Evolutionary conservation across 92 coral and sea anemone genomes (phyloP), one percentile per base, ranked within the genome.

Genomic region (Actinernus sp.): DNA sequence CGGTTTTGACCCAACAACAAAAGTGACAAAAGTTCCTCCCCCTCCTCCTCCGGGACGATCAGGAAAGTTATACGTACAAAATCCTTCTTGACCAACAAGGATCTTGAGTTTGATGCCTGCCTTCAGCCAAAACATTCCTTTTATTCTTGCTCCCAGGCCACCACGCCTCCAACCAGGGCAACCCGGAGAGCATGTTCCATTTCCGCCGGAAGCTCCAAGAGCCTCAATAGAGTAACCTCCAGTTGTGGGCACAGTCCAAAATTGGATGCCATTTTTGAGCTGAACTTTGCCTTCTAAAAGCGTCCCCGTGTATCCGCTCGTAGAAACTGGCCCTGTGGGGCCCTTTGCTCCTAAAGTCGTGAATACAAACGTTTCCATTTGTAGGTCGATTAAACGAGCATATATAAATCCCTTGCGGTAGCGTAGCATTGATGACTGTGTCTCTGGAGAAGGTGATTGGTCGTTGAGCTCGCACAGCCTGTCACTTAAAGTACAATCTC

Each of bases 141-240:
- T 30, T 16, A 90, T 63, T 26, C 61, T 68, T n/a, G 96, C 96
- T 8, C 96, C 96, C 31, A 58, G 74, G 13, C 96, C 96, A 31
- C 96, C 96, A 13, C 19, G 58, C 36, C 38, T 90, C 86, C 85
- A 90, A 0, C 63, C 85, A 3, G 74, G 14, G 44, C 96, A 90
- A 13, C 49, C 38, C 1, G 40, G 19, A n/a, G n/a, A n/a, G 30
- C 97, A 86, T 6, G 82, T 75, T 19, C 98, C 98, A 40, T 90
- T 94, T 56, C 89, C 88, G 28, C 98, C 98, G 68, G 94, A 83
- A 51, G 98, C 98, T 0, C 98, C 98, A 1, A 63, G 62, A 23
- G 97, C 97, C 40, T 79, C 78, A 13, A 93, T 90, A 22, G 46
- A 27, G 62, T 93, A 93, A 52, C 23, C 70, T 21, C 98, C 98